A percentile compares a stretch with the other conserved stretches of the same genome.
Conservation (phyloP, 2,113 vertebrate species). For the Tapirus terrestris region DNA sequence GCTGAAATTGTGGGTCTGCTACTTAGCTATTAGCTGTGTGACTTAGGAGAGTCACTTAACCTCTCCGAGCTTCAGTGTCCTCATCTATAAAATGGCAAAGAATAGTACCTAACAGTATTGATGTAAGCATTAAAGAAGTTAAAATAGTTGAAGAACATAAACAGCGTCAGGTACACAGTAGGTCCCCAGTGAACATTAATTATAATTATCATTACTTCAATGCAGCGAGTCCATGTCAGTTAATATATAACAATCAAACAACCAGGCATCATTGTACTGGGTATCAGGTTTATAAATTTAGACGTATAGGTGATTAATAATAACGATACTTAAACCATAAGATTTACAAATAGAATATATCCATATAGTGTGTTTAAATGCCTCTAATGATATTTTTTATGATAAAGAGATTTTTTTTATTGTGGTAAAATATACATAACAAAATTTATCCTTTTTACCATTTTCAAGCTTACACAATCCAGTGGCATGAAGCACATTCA, state of each 20-base stretch:
- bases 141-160: not conserved
- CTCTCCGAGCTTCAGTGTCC: not conserved
- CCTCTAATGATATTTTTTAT: not conserved
- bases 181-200: not conserved
- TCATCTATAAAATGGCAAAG: not conserved
- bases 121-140: not conserved
- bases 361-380: not conserved
- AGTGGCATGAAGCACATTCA: not conserved
- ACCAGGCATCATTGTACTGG: not conserved
- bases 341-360: not conserved
- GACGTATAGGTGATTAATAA: not conserved
- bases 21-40: not conserved
- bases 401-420: not conserved
- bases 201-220: not conserved
- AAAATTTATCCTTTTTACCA: not conserved
- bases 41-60: not conserved
- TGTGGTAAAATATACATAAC: not conserved
- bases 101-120: not conserved
- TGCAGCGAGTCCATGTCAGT: not conserved
- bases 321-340: not conserved
- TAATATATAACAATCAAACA: not conserved
- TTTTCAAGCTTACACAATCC: not conserved
- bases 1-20: not conserved
- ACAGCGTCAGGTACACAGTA: not conserved
- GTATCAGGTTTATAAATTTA: not conserved